Evolutionary conservation across 2,888 invertebrate species (phyloP).

Genomic region (Archips crataeganus): DNA sequence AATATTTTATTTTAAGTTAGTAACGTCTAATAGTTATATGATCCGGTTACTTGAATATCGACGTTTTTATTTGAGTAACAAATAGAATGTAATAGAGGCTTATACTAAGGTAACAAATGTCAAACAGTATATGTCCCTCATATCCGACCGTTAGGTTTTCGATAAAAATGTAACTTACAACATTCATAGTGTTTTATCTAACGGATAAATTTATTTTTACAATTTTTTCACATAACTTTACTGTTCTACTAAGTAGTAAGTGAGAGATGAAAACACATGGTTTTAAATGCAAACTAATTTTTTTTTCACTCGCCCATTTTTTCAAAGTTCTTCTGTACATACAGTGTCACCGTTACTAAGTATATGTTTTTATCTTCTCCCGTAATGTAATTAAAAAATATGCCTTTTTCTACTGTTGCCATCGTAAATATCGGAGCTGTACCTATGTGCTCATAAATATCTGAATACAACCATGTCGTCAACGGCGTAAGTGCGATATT

Average conservation of each 20-base stretch:
- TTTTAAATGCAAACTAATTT: neutral
- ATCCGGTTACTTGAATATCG: neutral
- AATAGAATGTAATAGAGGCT: neutral
- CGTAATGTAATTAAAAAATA: neutral
- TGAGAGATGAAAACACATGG: neutral
- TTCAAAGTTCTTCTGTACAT: neutral
- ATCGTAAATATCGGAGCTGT: no score
- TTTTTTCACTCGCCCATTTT: neutral
- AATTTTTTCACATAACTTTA: neutral
- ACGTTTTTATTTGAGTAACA: neutral
- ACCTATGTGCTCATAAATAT: no score
- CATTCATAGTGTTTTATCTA: neutral
- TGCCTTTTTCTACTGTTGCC: no score
- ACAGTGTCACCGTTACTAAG: neutral
- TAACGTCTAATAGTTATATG: neutral
- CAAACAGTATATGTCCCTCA: neutral
- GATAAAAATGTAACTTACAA: neutral
- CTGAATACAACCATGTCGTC: no score
- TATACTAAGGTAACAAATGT: neutral
- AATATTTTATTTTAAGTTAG: constrained; percentile 4
- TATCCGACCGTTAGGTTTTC: neutral
- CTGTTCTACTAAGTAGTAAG: neutral
- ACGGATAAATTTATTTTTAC: neutral
- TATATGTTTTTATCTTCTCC: neutral
- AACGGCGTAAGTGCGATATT: no score